These are phyloP conservation scores for Cheiracanthium punctorium DNA, from an alignment of 2,888 invertebrate genomes.

Conservation along the genomic window DNA sequence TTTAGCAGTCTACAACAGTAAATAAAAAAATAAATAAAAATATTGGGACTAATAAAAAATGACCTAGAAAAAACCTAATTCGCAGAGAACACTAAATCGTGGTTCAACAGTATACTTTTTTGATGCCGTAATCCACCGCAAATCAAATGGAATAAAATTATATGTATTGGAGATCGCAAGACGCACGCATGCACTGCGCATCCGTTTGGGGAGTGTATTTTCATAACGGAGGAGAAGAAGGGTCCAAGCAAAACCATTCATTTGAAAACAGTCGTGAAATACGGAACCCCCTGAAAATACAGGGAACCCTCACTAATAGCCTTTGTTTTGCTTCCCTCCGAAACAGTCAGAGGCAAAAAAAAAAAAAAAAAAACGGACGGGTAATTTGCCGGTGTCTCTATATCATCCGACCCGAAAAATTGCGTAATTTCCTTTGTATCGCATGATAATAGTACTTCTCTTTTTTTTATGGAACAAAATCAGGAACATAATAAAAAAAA, in stretches of 20 bases:
- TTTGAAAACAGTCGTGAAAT: not conserved
- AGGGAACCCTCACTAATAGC: not conserved
- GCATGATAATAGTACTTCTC: not conserved
- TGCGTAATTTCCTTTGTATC: conserved; percentile 26
- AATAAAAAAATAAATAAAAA: too few species aligned
- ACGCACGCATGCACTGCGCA: too few species aligned
- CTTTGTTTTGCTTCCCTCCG: not conserved
- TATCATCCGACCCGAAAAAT: conserved; percentile 14
- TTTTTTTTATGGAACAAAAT: not conserved
- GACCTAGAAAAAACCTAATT: too few species aligned
- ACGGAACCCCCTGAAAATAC: not conserved
- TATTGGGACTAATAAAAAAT: too few species aligned
- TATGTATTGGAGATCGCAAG: too few species aligned
- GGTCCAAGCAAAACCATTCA: not conserved
- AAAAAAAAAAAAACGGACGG: not conserved
- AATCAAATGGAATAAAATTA: too few species aligned
- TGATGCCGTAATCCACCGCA: too few species aligned
- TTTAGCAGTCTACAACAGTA: too few species aligned
- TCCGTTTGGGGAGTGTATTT: too few species aligned
- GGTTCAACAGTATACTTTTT: too few species aligned
- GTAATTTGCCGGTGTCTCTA: not conserved
- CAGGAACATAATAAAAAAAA: conserved; percentile 41
- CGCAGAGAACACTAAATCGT: too few species aligned
- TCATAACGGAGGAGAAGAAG: not conserved
- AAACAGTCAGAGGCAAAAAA: not conserved